phyloP scores from a whole-genome alignment of 2,113 vertebrate species.

The Vulpes vulpes region DNA sequence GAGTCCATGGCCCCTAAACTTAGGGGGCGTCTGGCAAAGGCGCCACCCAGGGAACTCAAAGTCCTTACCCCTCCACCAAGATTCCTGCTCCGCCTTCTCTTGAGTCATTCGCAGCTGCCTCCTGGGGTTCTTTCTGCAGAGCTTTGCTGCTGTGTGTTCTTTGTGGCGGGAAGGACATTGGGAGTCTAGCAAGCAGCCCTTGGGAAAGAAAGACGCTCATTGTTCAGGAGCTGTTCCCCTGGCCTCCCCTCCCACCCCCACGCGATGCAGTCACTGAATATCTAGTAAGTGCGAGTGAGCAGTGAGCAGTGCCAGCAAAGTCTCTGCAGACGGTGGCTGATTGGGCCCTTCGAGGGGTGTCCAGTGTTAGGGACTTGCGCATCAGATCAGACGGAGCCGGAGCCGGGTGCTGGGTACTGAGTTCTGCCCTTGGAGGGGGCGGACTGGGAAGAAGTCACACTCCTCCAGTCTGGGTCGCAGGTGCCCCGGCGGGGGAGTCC shows the following conservation, averaged over 20 bases:
- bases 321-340: not conserved
- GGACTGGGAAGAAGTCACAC: not conserved
- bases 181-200: not conserved
- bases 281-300: not conserved
- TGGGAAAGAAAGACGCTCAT: conserved; percentile 40
- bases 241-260: not conserved
- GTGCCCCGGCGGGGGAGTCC: not conserved
- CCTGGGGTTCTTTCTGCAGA: not conserved
- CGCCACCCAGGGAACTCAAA: too few species aligned
- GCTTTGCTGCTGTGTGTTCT: not conserved
- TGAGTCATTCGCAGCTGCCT: not conserved
- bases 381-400: not conserved
- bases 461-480: not conserved
- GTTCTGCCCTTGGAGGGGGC: not conserved
- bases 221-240: not conserved
- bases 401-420: not conserved
- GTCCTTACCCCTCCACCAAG: fast-evolving
- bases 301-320: not conserved
- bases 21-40: not conserved
- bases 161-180: not conserved
- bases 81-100: not conserved
- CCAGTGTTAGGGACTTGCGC: not conserved
- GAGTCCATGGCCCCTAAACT: not conserved
- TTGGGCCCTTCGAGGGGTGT: not conserved
- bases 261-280: not conserved